A percentile compares a stretch with the other conserved stretches of the same genome.
These are phyloP conservation scores for Ochropleura plecta DNA, from an alignment of 2,888 invertebrate species.

Conservation along the genomic window DNA sequence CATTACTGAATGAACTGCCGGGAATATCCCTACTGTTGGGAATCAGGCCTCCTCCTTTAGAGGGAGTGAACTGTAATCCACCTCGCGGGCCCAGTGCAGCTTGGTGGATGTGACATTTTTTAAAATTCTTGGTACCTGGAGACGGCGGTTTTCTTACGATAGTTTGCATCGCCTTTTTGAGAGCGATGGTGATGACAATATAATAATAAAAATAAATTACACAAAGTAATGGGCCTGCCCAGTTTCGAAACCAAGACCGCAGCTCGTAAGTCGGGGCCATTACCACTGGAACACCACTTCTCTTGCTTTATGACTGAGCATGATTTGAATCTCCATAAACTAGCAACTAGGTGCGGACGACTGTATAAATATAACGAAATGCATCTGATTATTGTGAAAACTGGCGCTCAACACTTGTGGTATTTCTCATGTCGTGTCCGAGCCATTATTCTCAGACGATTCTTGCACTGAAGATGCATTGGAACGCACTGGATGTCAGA, in stretches of 20 bases:
- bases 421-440: constrained; percentile 33
- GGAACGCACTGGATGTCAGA: constrained; percentile 9
- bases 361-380: constrained; percentile 16
- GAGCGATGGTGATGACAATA: not conserved
- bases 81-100: not conserved
- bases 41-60: not conserved
- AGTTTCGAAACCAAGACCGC: not conserved
- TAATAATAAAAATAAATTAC: not conserved
- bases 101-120: not conserved
- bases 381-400: not conserved
- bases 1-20: not conserved
- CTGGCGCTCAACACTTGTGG: constrained; percentile 31
- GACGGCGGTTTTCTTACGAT: too few relatives aligned
- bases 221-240: not conserved
- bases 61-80: not conserved
- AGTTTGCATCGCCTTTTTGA: not conserved
- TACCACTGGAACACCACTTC: not conserved
- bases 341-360: constrained; percentile 15
- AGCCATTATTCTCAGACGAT: constrained; percentile 4
- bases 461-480: constrained; percentile 20
- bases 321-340: constrained; percentile 31
- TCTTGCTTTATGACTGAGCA: constrained; percentile 7
- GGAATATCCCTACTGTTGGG: not conserved
- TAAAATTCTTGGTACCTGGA: not conserved
- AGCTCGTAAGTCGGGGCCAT: not conserved